Evolutionary conservation across 2,113 vertebrate genomes (phyloP), one percentile per base, ranked within the genome.

Genomic region (Passer domesticus): DNA sequence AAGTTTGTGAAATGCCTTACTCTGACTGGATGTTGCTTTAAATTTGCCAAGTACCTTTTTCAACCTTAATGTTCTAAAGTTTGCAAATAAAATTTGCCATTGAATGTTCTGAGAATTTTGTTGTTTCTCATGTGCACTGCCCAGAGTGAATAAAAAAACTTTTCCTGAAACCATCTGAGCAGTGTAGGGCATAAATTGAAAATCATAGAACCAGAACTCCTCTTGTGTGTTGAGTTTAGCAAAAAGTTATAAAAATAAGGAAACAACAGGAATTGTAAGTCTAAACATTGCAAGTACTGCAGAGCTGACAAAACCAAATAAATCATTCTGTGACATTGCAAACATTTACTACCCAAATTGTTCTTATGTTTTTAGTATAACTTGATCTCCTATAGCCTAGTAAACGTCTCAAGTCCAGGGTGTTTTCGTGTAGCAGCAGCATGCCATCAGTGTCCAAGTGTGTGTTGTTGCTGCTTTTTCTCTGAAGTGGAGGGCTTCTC

Each of bases 311-410:
- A 46, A 67, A 79, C 6, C 8, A 13, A 59, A 58, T 5, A 49
- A 75, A 22, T 44, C 5, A 2, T 52, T 78, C 37, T 33, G 33
- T 37, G 39, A 43, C 37, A 14, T 7, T 49, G 31, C 13, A 13
- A n/a, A 56, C 0, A 5, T 13, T 66, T 52, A 30, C 10, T 28
- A 31, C 15, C 2, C 6, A 52, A 63, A 28, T 41, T 6, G 0
- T 2, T 43, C 28, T 1, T 9, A 1, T 25, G 22, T 27, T 79
- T 53, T 68, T 5, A 23, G 21, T 55, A 31, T 2, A 2, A 66
- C 39, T 33, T n/a, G 5, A 31, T 60, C 35, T 60, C 59, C 69
- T 43, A 10, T 7, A 39, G 24, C 18, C 21, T 60, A 46, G 20
- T 46, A 64, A 73, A 18, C 4, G 9, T 64, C 7, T 81, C 20